These are phyloP conservation scores for Drosophila fungiperda DNA, from an alignment of 2,888 invertebrate species.

Conservation along the genomic window DNA sequence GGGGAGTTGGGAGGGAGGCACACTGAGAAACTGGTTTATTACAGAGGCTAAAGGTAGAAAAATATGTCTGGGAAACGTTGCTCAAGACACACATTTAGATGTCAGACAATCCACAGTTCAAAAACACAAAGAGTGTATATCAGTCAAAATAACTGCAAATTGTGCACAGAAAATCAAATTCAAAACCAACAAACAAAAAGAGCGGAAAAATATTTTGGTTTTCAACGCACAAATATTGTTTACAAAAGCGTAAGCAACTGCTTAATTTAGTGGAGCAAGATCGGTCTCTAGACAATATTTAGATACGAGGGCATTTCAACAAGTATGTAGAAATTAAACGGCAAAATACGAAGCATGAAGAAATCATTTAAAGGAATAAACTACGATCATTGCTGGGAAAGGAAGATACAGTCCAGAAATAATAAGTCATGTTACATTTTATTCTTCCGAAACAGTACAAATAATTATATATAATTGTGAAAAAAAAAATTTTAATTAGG, in stretches of 20 bases:
- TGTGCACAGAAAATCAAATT: slow-evolving; percentile 33
- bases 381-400: background rate
- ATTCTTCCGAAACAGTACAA: background rate
- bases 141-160: slow-evolving; percentile 47
- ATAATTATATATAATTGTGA: background rate
- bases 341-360: background rate
- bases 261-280: slow-evolving; percentile 40
- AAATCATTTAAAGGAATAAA: background rate
- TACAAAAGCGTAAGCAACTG: slow-evolving; percentile 34
- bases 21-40: slow-evolving; percentile 58
- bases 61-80: slow-evolving; percentile 26
- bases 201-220: slow-evolving; percentile 6
- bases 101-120: slow-evolving; percentile 17
- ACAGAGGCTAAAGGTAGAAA: slow-evolving; percentile 17
- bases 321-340: slow-evolving; percentile 1
- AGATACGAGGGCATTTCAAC: slow-evolving; percentile 33
- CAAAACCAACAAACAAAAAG: background rate
- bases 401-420: background rate
- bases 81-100: slow-evolving; percentile 4
- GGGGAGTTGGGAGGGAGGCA: background rate
- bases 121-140: slow-evolving; percentile 31
- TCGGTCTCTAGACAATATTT: slow-evolving; percentile 35
- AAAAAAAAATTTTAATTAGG: background rate
- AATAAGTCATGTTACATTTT: background rate
- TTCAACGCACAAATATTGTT: slow-evolving; percentile 34